Base-by-base conservation (phyloP, 2,113 vertebrate genomes). In the Limnothrissa miodon region DNA sequence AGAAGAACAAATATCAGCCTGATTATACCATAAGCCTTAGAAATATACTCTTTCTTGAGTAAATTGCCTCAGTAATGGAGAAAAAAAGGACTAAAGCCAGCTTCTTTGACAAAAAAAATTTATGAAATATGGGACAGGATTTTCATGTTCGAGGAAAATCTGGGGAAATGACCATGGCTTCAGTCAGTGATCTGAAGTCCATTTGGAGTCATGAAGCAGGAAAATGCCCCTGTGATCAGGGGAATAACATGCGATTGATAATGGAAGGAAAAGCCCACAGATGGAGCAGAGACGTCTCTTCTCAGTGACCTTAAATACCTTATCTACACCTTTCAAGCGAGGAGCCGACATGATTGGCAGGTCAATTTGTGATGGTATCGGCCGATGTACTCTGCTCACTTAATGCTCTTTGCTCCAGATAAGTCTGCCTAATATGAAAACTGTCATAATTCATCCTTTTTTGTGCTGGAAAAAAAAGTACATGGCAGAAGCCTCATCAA, bases 361-460 rank as follows among this genome's bases (percentile, higher is more conserved):
- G 92, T 94, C 94, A 93, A 94, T 95, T 95, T 95, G 88, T 90
- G 94, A 95, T 94, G 86, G 88, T 92, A 94, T 95, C 92, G 85
- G 89, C 85, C 87, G 89, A 93, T 93, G 92, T 93, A 92, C 93
- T 94, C 89, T 90, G 85, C 86, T 81, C 88, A 89, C 87, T 90
- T 95, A 95, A 95, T 93, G 91, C 94, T 92, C 92, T 93, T 92
- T 92, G 91, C 91, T 48, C 79, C 91, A 92, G 93, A 94, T 93
- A 95, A 94, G 90, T 93, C 93, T 87, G 92, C 90, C 92, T 95
- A 95, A 95, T 95, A 93, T 93, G 93, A 95, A 95, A 94, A 94
- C 94, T 93, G 93, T 94, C 94, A 95, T 93, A 93, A 92, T 93
- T 94, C 90, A 91, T 93, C 93, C 85, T 85, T 89, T 83, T 93